Conservation (phyloP, 1,140 invertebrate genomes). For the Phthorimaea operculella region DNA sequence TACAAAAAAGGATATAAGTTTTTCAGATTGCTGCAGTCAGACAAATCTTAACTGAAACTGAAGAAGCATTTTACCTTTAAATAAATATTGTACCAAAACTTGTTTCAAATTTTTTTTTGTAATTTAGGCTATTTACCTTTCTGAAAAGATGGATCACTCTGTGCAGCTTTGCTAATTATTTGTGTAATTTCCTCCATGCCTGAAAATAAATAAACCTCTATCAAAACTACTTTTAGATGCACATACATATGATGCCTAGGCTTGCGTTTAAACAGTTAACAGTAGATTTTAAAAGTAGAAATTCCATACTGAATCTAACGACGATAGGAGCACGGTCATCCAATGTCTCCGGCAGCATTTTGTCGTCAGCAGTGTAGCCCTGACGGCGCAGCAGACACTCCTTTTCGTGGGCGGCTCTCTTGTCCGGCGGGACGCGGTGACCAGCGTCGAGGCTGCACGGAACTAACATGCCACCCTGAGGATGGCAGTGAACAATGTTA, state of each 20-base stretch:
- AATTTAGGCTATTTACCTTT: constrained; percentile 31
- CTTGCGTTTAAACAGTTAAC: too few species aligned
- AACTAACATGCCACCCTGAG: constrained; percentile 19
- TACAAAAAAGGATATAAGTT: constrained; percentile 12
- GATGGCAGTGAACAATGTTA: too few species aligned
- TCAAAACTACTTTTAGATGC: background rate
- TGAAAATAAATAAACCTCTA: constrained; percentile 24
- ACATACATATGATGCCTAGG: background rate
- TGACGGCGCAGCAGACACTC: constrained; percentile 31
- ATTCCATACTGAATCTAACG: constrained; percentile 38
- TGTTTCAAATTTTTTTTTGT: background rate
- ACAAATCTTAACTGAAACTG: background rate
- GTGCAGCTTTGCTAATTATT: constrained; percentile 37
- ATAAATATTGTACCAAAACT: background rate
- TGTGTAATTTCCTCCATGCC: constrained; percentile 34
- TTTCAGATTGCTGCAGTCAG: constrained; percentile 7
- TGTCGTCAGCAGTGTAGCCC: constrained; percentile 35
- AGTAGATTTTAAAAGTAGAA: constrained; percentile 6
- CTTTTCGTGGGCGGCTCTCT: constrained; percentile 31
- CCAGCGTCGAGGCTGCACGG: constrained; percentile 33
- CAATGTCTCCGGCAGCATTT: constrained; percentile 36
- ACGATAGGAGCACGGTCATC: constrained; percentile 28
- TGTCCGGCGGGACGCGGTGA: constrained; percentile 35
- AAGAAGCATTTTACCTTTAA: background rate
- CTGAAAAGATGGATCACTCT: constrained; percentile 31